phyloP scores from a whole-genome alignment of 2,888 invertebrate genomes.

The Ashinkailepas kermadecensis region DNA sequence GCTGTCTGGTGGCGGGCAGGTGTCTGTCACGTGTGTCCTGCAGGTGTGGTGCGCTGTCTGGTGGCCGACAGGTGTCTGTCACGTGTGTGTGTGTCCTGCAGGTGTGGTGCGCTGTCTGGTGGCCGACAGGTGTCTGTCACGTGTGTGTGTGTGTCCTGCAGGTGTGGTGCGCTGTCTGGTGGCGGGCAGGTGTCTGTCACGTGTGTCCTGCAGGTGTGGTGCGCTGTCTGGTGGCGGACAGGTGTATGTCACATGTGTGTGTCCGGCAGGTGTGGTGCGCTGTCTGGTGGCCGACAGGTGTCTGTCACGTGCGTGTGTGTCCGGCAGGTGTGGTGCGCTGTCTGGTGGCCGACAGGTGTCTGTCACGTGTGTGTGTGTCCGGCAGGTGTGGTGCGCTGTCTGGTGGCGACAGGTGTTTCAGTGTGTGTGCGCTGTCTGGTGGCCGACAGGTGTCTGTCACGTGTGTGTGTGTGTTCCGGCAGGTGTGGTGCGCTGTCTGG shows the following conservation, averaged over 20 bases:
- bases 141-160: not conserved
- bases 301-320: not conserved
- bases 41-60: not conserved
- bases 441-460: no score
- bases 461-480: no score
- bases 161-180: not conserved
- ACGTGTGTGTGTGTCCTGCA: not conserved
- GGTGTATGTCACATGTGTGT: not conserved
- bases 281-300: not conserved
- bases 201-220: not conserved
- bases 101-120: no score
- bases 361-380: not conserved
- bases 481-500: not conserved
- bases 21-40: slow-evolving; percentile 35
- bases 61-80: not conserved
- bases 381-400: slow-evolving; percentile 3
- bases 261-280: not conserved
- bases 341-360: not conserved
- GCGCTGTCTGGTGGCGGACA: not conserved
- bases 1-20: slow-evolving; percentile 47
- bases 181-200: not conserved
- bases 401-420: no score
- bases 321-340: not conserved
- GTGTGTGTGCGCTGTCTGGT: not conserved
- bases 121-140: not conserved